Conservation (phyloP, 2,797 vertebrate species). For the Spinus pinus region DNA sequence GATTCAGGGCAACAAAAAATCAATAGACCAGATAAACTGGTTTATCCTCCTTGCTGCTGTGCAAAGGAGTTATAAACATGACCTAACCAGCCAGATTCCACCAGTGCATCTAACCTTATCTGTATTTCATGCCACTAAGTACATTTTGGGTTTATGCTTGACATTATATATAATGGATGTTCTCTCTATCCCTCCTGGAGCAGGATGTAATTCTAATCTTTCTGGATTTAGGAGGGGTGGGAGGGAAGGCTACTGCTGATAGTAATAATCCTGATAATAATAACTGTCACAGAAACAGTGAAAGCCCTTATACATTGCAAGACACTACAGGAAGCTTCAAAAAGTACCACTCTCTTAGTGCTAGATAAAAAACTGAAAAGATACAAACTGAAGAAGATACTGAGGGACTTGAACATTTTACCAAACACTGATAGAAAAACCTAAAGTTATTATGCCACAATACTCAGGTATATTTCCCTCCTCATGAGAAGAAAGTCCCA, state of each 20-base stretch:
- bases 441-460: background rate
- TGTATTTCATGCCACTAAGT: background rate
- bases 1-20: conserved; percentile 54
- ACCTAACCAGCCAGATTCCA: background rate
- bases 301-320: background rate
- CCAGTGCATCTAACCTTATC: conserved; percentile 1
- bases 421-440: background rate
- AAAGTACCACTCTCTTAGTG: background rate
- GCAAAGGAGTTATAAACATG: conserved; percentile 8
- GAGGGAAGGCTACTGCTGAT: background rate
- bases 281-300: background rate
- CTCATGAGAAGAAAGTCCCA: background rate
- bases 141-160: background rate
- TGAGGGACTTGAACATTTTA: background rate
- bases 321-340: background rate
- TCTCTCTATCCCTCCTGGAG: background rate
- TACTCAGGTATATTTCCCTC: background rate
- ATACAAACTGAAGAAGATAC: background rate
- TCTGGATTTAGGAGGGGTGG: background rate
- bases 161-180: background rate
- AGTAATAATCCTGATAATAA: background rate
- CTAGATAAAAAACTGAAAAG: background rate
- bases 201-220: background rate
- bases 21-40: conserved; percentile 62
- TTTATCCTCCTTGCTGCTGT: conserved; percentile 10